Conservation (phyloP, 1,140 invertebrate species). For the Eriocheir sinensis region DNA sequence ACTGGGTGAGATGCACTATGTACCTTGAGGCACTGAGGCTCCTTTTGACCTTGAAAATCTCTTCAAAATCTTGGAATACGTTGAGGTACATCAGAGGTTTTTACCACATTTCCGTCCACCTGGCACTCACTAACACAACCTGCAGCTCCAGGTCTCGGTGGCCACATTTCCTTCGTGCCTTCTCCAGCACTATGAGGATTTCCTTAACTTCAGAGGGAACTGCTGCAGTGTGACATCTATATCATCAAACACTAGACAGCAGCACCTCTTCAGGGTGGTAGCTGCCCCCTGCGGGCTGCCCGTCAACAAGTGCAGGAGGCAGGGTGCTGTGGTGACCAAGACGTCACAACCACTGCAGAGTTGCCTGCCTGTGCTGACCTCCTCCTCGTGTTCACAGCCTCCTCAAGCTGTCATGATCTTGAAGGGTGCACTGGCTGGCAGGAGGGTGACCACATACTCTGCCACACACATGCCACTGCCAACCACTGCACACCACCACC, state of each 20-base stretch:
- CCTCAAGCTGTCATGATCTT: constrained; percentile 72
- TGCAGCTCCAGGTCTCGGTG: constrained; percentile 58
- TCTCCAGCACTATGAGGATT: constrained; percentile 41
- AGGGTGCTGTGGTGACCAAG: constrained; percentile 65
- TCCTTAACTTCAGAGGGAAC: constrained; percentile 57
- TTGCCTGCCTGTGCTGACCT: constrained; percentile 28
- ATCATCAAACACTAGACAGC: constrained; percentile 69
- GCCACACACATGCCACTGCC: constrained; percentile 54
- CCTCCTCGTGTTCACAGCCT: constrained; percentile 53
- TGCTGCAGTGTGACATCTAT: constrained; percentile 44
- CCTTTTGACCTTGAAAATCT: too few species aligned
- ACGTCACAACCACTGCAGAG: constrained; percentile 59
- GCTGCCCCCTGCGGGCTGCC: background rate
- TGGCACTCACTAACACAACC: constrained; percentile 43
- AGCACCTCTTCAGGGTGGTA: constrained; percentile 60
- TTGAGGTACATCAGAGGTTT: too few species aligned
- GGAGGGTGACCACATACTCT: constrained; percentile 30
- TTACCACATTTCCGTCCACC: constrained; percentile 64
- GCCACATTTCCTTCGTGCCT: constrained; percentile 40
- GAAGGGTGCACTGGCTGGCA: constrained; percentile 15
- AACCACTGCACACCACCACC: constrained; percentile 60
- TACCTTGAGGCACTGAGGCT: too few species aligned
- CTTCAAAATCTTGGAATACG: too few species aligned
- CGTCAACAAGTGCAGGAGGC: constrained; percentile 46
- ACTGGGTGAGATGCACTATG: too few species aligned